Conservation (phyloP, 2,888 invertebrate genomes). For the Andricus curvator region DNA sequence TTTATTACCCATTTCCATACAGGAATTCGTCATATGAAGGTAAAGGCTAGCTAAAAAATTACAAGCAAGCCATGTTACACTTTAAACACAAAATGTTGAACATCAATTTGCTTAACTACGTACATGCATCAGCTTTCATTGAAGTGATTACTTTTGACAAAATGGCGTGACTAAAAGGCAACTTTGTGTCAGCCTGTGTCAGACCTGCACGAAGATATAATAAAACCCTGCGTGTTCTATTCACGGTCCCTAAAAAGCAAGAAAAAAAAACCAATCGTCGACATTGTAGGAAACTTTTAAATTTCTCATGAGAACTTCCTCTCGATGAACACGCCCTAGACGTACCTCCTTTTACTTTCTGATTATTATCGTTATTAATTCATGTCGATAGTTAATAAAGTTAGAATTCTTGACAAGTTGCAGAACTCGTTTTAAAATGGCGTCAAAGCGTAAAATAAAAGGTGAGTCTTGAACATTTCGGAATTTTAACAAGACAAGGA, state of each 20-base stretch:
- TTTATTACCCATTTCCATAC: too few species aligned
- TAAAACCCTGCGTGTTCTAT: slow-evolving; percentile 37
- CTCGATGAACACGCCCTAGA: not conserved
- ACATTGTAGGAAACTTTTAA: not conserved
- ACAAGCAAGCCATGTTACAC: slow-evolving; percentile 11
- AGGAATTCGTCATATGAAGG: too few species aligned
- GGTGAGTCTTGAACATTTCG: not conserved
- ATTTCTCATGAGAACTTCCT: slow-evolving; percentile 19
- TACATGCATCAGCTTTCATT: slow-evolving; percentile 23
- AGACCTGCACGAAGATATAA: slow-evolving; percentile 21
- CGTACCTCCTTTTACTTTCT: slow-evolving; percentile 18
- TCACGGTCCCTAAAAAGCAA: slow-evolving; percentile 30
- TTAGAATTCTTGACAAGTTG: not conserved
- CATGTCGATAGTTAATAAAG: not conserved
- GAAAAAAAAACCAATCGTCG: not conserved
- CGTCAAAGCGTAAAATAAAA: not conserved
- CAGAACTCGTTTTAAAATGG: not conserved
- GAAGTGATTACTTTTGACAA: slow-evolving; percentile 39
- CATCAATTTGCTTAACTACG: slow-evolving; percentile 32
- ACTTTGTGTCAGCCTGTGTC: slow-evolving; percentile 29
- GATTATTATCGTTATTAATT: slow-evolving; percentile 22
- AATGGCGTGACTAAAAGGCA: slow-evolving; percentile 31
- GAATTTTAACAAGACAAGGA: slow-evolving; percentile 33
- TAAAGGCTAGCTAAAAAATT: not conserved
- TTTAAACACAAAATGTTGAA: slow-evolving; percentile 23